A percentile compares a stretch with the other conserved stretches of the same genome.
Evolutionary conservation across 2,888 invertebrate genomes (phyloP).

Genomic region (Ptychoptera albimana): DNA sequence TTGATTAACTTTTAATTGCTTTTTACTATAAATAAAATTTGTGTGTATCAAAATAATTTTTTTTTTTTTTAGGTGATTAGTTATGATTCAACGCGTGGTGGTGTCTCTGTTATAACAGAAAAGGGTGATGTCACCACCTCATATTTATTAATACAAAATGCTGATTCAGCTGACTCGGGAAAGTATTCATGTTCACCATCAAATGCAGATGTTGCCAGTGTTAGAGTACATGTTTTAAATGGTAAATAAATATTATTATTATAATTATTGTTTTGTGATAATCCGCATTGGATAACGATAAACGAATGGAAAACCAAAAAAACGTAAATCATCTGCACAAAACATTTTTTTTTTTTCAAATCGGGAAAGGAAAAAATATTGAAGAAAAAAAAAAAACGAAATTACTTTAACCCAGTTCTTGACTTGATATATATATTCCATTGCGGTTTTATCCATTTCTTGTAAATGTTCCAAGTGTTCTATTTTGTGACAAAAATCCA

Average conservation of each 20-base stretch:
- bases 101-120: slow-evolving; percentile 63
- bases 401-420: no score
- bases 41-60: slow-evolving; percentile 1
- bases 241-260: slow-evolving; percentile 36
- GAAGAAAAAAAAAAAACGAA: no score
- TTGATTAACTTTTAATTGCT: slow-evolving; percentile 1
- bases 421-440: no score
- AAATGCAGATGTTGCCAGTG: slow-evolving; percentile 62
- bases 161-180: slow-evolving; percentile 57
- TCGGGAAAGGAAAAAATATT: no score
- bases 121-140: slow-evolving; percentile 67
- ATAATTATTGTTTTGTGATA: neutral
- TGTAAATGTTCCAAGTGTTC: no score
- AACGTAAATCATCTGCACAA: no score
- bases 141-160: slow-evolving; percentile 61
- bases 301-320: no score
- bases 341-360: no score
- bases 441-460: no score
- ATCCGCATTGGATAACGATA: no score
- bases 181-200: slow-evolving; percentile 69
- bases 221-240: slow-evolving; percentile 67
- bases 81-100: slow-evolving; percentile 64
- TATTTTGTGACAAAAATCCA: no score
- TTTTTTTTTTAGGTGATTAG: slow-evolving; percentile 46
- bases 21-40: slow-evolving; percentile 3